Conservation (phyloP, 1,140 invertebrate species). For the Apis laboriosa region DNA sequence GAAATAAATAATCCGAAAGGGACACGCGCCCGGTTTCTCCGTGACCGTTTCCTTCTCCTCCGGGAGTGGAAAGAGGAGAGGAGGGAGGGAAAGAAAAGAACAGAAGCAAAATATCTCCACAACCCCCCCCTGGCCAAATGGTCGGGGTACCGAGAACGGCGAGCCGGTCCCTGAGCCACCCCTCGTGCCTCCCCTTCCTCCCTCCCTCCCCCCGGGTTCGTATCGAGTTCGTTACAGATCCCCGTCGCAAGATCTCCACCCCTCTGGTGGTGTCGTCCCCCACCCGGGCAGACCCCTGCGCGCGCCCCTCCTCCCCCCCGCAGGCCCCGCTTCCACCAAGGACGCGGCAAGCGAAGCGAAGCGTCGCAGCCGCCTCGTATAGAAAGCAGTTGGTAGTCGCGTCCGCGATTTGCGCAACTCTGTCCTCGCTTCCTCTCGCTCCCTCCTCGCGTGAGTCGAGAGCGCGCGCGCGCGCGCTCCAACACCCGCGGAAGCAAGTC, state of each 20-base stretch:
- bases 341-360: background rate
- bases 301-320: slow-evolving; percentile 12
- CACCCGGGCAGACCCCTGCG: background rate
- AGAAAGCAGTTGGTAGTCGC: slow-evolving; percentile 44
- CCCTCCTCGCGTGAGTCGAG: background rate
- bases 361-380: background rate
- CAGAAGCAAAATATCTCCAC: background rate
- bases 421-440: slow-evolving; percentile 54
- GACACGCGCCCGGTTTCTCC: too few relatives aligned
- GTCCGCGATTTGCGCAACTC: slow-evolving; percentile 65
- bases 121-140: background rate
- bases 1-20: too few relatives aligned
- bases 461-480: background rate
- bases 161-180: slow-evolving; percentile 56
- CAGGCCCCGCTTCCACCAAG: slow-evolving; percentile 8
- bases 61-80: too few relatives aligned
- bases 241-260: slow-evolving; percentile 75
- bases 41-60: too few relatives aligned
- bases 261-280: slow-evolving; percentile 46
- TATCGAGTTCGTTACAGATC: slow-evolving; percentile 80
- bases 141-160: slow-evolving; percentile 40
- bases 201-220: slow-evolving; percentile 25
- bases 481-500: background rate
- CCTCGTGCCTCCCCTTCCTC: slow-evolving; percentile 22
- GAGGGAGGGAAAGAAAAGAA: too few relatives aligned